A percentile compares a stretch with the other conserved stretches of the same genome.
Evolutionary conservation across 2,113 vertebrate genomes (phyloP).

Genomic region (Forbesichthys agassizii): DNA sequence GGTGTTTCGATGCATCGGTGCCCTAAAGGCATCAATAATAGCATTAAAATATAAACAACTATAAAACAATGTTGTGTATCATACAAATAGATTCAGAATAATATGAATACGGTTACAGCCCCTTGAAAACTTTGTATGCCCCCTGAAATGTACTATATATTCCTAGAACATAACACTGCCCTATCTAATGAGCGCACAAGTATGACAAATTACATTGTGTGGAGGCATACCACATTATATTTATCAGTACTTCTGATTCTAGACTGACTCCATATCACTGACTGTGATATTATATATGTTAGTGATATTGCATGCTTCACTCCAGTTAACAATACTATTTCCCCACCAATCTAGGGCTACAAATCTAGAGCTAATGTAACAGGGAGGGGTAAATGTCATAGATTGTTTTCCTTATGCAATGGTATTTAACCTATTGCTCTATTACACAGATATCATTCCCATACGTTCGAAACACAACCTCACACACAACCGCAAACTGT

Average conservation of each 20-base stretch:
- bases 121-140: too few species aligned
- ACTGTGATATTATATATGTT: not conserved
- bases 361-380: slow-evolving; percentile 7
- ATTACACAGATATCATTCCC: slow-evolving; percentile 3
- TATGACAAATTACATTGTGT: too few species aligned
- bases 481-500: not conserved
- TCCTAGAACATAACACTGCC: too few species aligned
- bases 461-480: slow-evolving; percentile 1
- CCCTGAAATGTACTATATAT: too few species aligned
- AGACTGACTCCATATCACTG: too few species aligned
- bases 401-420: slow-evolving; percentile 47
- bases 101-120: too few species aligned
- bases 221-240: not conserved
- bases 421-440: slow-evolving; percentile 16
- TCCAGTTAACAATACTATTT: slow-evolving; percentile 4
- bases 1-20: too few species aligned
- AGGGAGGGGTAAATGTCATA: slow-evolving; percentile 39
- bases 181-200: too few species aligned
- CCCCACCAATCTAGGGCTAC: not conserved
- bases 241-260: not conserved
- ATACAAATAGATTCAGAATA: too few species aligned
- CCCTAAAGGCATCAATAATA: too few species aligned
- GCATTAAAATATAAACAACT: too few species aligned
- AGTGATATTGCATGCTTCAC: slow-evolving; percentile 18
- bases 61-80: too few species aligned